Base-by-base conservation (phyloP, 2,113 vertebrate species). In the Lontra canadensis region DNA sequence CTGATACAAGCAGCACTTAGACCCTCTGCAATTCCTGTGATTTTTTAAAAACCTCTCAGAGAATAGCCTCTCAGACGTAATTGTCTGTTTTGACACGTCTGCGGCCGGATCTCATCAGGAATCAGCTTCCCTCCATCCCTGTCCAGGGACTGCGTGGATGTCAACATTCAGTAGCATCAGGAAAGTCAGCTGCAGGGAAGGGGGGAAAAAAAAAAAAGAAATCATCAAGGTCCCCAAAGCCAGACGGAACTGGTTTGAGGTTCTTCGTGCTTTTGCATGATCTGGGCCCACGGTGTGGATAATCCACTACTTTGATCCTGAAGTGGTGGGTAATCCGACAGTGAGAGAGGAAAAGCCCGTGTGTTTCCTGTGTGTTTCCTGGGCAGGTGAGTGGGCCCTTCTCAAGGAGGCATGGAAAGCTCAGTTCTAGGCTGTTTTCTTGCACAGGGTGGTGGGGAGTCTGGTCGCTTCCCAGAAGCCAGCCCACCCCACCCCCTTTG, bases 381-480 rank as follows among this genome's bases (percentile, higher is more conserved):
- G 1, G 47, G 65, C 87, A 34, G 36, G 69, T 36, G 83, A 92
- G 39, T 42, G 9, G 39, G 11, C 29, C 49, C 52, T 47, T 18
- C 42, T 21, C 57, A 23, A 44, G 36, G 55, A 84, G 6, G 25
- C 26, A 2, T 0, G 11, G 11, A 34, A n/a, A 18, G 21, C 15
- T 14, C 2, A 6, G 13, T 11, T 6, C 84, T 8, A 39, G 36
- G 7, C 88, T 31, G 17, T 23, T 31, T 18, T 20, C 29, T 31
- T 20, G 1, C 34, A n/a, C 14, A 59, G 67, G 36, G 44, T 31
- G 20, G 61, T 84, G 83, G 73, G 63, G 74, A 89, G 73, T 44
- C 31, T 3, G 0, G 29, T 36, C 6, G 25, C 65, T 95, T 97
- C 93, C 81, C 57, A 94, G 93, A 94, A 97, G 44, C 44, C 67